Conservation (phyloP, 2,797 vertebrate genomes). For the Takifugu rubripes region DNA sequence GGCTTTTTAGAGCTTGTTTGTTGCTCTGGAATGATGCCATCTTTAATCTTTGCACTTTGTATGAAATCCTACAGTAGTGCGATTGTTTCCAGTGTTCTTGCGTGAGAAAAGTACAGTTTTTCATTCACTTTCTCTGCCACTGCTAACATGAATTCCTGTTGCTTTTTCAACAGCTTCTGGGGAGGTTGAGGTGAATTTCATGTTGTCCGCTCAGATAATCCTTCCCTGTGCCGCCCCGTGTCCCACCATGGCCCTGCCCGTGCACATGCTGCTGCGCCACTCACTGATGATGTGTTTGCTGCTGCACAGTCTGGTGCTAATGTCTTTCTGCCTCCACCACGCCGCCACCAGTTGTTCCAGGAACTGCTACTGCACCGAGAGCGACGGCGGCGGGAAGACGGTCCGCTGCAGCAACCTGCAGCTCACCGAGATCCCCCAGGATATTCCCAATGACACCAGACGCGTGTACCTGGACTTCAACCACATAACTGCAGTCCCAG, state of each 20-base stretch:
- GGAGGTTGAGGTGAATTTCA: constrained; percentile 56
- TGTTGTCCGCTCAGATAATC: constrained; percentile 38
- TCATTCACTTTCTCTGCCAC: too few relatives aligned
- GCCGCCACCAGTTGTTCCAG: constrained; percentile 80
- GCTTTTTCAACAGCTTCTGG: constrained; percentile 35
- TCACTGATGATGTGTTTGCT: constrained; percentile 82
- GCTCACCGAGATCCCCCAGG: constrained; percentile 84
- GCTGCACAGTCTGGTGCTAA: constrained; percentile 83
- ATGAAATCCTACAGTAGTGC: constrained; percentile 25
- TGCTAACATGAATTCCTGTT: constrained; percentile 24
- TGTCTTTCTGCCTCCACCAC: constrained; percentile 81
- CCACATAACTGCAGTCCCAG: constrained; percentile 82
- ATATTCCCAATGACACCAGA: constrained; percentile 92
- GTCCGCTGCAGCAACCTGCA: constrained; percentile 92
- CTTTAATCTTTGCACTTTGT: constrained; percentile 48
- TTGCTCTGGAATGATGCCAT: constrained; percentile 38
- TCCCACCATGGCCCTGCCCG: constrained; percentile 67
- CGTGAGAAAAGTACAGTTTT: too few relatives aligned
- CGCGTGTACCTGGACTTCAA: constrained; percentile 94
- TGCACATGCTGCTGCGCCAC: constrained; percentile 74
- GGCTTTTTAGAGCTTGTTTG: constrained; percentile 50
- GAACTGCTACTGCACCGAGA: constrained; percentile 88
- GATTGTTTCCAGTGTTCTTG: constrained; percentile 12
- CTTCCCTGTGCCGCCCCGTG: constrained; percentile 63
- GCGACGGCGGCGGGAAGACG: constrained; percentile 81